Base-by-base conservation (phyloP, 2,888 invertebrate species). In the Synanthedon myopaeformis region DNA sequence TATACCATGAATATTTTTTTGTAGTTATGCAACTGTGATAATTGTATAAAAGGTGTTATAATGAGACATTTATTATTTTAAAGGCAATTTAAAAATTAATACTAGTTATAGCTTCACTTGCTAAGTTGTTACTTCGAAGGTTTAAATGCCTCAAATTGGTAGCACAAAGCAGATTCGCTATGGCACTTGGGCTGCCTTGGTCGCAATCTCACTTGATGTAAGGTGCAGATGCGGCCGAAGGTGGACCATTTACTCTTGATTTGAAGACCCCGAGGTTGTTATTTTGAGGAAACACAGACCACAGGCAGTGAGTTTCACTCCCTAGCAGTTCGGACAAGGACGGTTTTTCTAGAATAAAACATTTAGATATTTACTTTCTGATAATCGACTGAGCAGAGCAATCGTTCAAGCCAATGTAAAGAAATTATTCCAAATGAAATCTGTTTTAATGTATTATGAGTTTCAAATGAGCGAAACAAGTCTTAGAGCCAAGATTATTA, bases 401-500 rank as follows among this genome's bases (percentile, higher is more conserved):
- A 54, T 63, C 2, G 68, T 65, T n/a, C 72, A 72, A 12, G 57
- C 58, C 3, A 65, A 60, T 28, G 70, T 61, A 3, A 64, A 59
- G 55, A 57, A 68, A 51, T 65, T 71, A 53, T 84, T 84, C 79
- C 79, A 82, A 1, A 83, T 82, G 3, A 83, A 59, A 61, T 84
- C 69, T 41, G 82, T 3, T 66, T 67, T 28, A 82, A 67, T 54
- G 67, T 67, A 56, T 74, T 77, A 52, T 72, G 62, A 3, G 64
- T 67, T 58, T 79, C 72, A 3, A 83, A 66, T 4, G 59, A 3
- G 58, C 52, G 19, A 35, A 57, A 0, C 70, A 66, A 3, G 74
- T 73, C 58, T 67, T 69, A 1, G 70, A 72, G 8, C 63, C 67
- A 17, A 84, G 71, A 12, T 59, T 57, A 54, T 84, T 85, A 19